phyloP scores from a whole-genome alignment of 30 jellyfish, hydroid and myxozoan genomes.

The Cassiopea andromeda region DNA sequence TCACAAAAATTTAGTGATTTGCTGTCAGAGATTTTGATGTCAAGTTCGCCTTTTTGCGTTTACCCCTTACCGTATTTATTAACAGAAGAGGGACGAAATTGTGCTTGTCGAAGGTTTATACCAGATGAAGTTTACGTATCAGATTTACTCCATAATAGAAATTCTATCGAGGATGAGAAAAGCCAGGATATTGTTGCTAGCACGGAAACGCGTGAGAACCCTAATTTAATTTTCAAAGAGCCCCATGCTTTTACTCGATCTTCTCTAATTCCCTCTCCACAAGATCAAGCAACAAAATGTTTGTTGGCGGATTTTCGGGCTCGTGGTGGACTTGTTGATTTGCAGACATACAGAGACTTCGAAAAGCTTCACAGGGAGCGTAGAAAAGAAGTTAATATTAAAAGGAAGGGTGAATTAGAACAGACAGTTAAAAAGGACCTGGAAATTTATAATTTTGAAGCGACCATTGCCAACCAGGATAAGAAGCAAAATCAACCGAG shows the following conservation, averaged over 20 bases:
- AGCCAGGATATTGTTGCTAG: background rate
- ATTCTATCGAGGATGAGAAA: background rate
- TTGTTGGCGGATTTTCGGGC: constrained; percentile 90
- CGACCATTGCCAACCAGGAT: constrained; percentile 24
- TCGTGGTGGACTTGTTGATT: constrained; percentile 90
- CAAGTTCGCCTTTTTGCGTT: constrained; percentile 92
- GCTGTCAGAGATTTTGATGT: constrained; percentile 47
- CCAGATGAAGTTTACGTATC: constrained; percentile 90
- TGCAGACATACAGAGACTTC: constrained; percentile 80
- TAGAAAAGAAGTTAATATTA: constrained; percentile 61
- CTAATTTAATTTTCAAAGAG: constrained; percentile 64
- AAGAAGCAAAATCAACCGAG: background rate
- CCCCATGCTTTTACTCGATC: constrained; percentile 93
- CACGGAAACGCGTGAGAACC: constrained; percentile 28
- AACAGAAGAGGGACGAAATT: constrained; percentile 76
- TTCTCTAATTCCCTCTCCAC: constrained; percentile 67
- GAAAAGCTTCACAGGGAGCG: constrained; percentile 65
- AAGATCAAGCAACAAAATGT: constrained; percentile 51
- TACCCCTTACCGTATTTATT: constrained; percentile 87
- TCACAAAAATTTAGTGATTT: constrained; percentile 65
- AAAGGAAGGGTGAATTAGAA: constrained; percentile 11
- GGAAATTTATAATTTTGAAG: constrained; percentile 16
- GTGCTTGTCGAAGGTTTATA: constrained; percentile 76
- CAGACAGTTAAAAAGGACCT: constrained; percentile 11
- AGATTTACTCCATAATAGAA: constrained; percentile 40